Base-by-base conservation (phyloP, 2,888 invertebrate genomes). In the Pristionchus exspectatus region DNA sequence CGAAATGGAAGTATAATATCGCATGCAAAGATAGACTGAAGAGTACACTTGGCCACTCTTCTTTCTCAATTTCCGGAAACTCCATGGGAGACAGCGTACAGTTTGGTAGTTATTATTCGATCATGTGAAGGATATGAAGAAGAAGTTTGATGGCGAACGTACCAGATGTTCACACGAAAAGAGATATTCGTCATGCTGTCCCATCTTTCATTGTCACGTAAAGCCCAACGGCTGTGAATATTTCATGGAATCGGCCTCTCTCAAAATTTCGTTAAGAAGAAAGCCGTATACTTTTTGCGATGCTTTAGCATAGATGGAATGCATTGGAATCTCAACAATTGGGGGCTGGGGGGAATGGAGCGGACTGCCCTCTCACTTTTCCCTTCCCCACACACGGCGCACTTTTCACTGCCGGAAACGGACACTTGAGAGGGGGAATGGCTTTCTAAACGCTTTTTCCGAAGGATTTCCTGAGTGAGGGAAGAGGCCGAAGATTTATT, bases 151-250 rank as follows among this genome's bases (percentile, higher is more conserved):
- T 12, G 27, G 69, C 38, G 30, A 72, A 72, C 12, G 24, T 24
- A 10, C n/a, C 63, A 63, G n/a, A 63, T 63, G 63, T 24, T 63
- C n/a, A 24, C 63, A 63, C 59, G 63, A 63, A 24, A 24, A 7
- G 24, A n/a, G 63, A 63, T 4, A 63, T 24, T 63, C n/a, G n/a
- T 63, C n/a, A 63, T 21, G 24, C 3, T 63, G 3, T 63, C 63
- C 63, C 63, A 63, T 63, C 63, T 63, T n/a, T 63, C 63, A 63
- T n/a, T 63, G 33, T 72, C 69, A 72, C 69, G 69, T 63, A 63
- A 72, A 72, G 2, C 69, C 9, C 63, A 63, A 63, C 63, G 24
- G 7, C 63, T 24, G 18, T 30, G 69, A 72, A 30, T 72, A 30
- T 72, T 72, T 30, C 30, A 72, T 72, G 30, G 16, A 30, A 27